Evolutionary conservation across 2,113 vertebrate genomes (phyloP).

Genomic region (Callaeas wilsoni): DNA sequence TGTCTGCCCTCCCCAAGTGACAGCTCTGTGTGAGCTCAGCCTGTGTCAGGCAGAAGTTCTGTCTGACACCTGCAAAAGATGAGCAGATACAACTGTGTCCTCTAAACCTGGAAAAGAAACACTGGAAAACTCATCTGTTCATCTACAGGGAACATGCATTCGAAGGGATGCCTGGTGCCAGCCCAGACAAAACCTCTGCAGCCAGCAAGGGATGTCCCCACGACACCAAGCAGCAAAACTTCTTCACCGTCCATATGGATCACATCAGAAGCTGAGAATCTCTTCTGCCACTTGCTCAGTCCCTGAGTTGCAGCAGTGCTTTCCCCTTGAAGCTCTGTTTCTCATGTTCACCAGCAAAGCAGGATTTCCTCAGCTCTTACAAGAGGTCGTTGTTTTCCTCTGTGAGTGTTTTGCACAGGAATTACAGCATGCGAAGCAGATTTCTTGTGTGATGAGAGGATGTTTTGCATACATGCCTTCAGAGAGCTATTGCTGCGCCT

Average conservation of each 20-base stretch:
- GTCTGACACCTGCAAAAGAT: neutral
- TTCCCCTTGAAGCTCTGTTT: neutral
- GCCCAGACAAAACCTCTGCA: neutral
- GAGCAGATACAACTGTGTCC: neutral
- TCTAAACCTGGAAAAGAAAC: neutral
- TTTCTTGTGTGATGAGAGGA: neutral
- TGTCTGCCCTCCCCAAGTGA: neutral
- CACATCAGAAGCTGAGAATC: neutral
- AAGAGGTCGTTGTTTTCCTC: neutral
- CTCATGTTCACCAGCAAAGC: neutral
- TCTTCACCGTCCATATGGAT: neutral
- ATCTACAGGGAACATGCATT: neutral
- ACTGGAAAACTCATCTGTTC: neutral
- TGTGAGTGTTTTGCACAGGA: accelerated
- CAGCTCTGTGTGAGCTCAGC: neutral
- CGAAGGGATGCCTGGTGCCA: neutral
- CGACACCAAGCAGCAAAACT: neutral
- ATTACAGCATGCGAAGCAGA: neutral
- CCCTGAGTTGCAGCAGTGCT: neutral
- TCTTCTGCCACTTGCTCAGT: neutral
- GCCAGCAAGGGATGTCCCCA: neutral
- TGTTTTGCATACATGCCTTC: neutral
- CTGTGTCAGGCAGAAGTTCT: neutral
- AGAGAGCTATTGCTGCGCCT: neutral
- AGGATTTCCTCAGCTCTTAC: neutral